Evolutionary conservation across 2,888 invertebrate species (phyloP), one percentile per base, ranked within the genome.

Genomic region (Acronicta leporina): DNA sequence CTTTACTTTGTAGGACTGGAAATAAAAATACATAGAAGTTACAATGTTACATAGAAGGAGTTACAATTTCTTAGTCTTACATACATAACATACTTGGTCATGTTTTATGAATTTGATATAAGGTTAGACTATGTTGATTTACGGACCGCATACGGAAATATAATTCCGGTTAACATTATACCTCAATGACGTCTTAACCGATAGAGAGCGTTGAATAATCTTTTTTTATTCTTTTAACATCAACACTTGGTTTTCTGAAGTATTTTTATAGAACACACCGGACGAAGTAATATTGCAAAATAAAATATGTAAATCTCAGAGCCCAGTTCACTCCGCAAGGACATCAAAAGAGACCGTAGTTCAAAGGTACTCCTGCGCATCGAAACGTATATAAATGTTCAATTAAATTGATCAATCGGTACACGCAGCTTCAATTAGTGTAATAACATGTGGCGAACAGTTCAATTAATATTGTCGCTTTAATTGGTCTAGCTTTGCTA

Each of bases 371-470:
- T 59, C 53, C 16, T 40, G 67, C 64, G 45, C 57, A 57, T 45
- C 40, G 47, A 49, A 68, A 75, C 77, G 78, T 79, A 70, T 75
- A 84, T 73, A 74, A 81, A 80, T 76, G 76, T 70, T 79, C 84
- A 84, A 85, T 85, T 85, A 85, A 80, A 77, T 73, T 82, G 79
- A 82, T 74, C 70, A 68, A 81, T 77, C 54, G 68, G 54, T 74
- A 73, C 70, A 82, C 53, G 73, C 63, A 73, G 73, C 73, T 79
- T 79, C 83, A 81, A 85, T 84, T 85, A 85, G 81, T 73, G 76
- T 63, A 71, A 74, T 67, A 61, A 63, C 68, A 65, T 60, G 47
- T 56, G 43, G 70, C 44, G 46, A 60, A 68, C 67, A 50, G 66
- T 66, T 63, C 68, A 75, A 80, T 80, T 79, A 76, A 70, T 79